Base-by-base conservation (phyloP, 2,797 vertebrate species). In the Triplophysa bombifrons region DNA sequence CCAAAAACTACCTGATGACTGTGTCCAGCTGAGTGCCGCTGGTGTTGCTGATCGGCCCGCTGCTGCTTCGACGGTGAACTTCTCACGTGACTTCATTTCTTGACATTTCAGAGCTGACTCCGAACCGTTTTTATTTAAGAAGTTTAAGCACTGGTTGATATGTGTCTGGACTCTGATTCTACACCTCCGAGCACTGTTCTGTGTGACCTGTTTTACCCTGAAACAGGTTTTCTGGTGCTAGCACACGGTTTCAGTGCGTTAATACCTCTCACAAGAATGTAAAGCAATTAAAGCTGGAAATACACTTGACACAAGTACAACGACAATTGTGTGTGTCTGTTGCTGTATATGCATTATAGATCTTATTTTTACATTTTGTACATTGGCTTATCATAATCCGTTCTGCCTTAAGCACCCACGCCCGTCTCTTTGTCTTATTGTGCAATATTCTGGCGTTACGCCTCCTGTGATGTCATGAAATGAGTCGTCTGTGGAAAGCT, bases 1-100 rank as follows among this genome's bases (percentile, higher is more conserved):
- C 95, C 0, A 94, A 94, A 87, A 94, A 90, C 90, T 95, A 94
- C 84, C 90, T 95, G 87, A 94, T 95, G 93, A 91, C 94, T 0
- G 94, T 95, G 20, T 94, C 94, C 78, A 94, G 95, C 85, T 95
- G 91, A 90, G 63, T 55, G 3, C 38, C 20, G 53, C 66, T n/a
- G 55, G 61, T 11, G 22, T 63, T 12, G 19, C 60, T 60, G 53
- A 51, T 61, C 22, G 17, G 68, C 55, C 73, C 70, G 34, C 30
- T 44, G 30, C 30, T 5, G 2, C 30, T 34, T 34, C 30, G 5
- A 7, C 30, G 30, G 30, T 79, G 60, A 46, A n/a, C 58, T 25
- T 76, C 69, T 77, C 67, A 38, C n/a, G 50, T 53, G 76, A 64
- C 66, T 67, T 56, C 74, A 34, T 81, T 72, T 76, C 46, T 50